Evolutionary conservation across 2,113 vertebrate genomes (phyloP).

Genomic region (Pachyramphus minor): DNA sequence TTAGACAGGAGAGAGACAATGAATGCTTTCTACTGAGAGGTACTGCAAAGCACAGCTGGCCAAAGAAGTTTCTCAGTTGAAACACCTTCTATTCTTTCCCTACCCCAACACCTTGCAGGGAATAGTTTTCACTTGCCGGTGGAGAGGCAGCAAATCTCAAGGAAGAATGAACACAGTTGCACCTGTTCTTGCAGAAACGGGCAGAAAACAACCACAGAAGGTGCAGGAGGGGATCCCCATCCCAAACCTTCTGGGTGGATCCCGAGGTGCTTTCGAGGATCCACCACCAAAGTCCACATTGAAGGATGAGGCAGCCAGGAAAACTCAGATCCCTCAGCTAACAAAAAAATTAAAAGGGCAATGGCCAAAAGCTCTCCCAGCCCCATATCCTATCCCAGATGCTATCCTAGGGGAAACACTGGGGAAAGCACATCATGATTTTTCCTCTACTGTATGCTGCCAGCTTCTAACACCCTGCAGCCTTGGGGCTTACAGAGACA

Average conservation of each 20-base stretch:
- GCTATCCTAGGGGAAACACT: not conserved
- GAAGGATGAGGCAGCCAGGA: not conserved
- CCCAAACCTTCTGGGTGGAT: not conserved
- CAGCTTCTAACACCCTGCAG: not conserved
- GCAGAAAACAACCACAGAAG: not conserved
- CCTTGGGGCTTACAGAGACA: not conserved
- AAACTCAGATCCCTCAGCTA: fast-evolving
- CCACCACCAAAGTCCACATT: fast-evolving
- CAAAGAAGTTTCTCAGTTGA: not conserved
- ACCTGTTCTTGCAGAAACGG: not conserved
- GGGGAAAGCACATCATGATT: not conserved
- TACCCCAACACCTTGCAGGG: not conserved
- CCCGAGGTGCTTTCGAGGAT: not conserved
- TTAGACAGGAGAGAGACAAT: not conserved
- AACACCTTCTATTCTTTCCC: not conserved
- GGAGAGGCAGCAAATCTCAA: not conserved
- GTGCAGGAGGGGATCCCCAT: not conserved
- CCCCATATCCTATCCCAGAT: not conserved
- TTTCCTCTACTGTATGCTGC: not conserved
- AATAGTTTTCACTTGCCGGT: not conserved
- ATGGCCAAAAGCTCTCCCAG: not conserved
- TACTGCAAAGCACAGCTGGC: not conserved
- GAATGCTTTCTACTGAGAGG: not conserved
- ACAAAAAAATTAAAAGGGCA: not conserved
- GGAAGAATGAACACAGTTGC: not conserved